Evolutionary conservation across 1,140 invertebrate genomes (phyloP).

Genomic region (Thaumatotibia leucotreta): DNA sequence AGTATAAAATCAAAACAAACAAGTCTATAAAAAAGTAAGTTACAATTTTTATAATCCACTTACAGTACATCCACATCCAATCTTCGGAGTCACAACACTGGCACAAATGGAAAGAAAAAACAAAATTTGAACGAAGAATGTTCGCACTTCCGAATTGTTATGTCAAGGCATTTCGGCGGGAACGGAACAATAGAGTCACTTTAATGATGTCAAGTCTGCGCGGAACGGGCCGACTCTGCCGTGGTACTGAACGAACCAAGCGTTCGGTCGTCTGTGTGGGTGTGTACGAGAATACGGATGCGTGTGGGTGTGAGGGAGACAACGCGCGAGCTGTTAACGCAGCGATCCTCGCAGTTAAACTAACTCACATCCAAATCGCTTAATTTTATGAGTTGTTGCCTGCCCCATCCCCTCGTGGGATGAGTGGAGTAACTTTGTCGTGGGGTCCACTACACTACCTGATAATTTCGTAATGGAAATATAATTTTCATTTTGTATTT

Average conservation of each 20-base stretch:
- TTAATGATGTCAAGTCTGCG: slow-evolving; percentile 11
- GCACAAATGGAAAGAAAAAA: slow-evolving; percentile 32
- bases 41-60: background rate
- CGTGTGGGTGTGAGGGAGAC: slow-evolving; percentile 38
- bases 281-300: slow-evolving; percentile 18
- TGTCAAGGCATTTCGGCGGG: slow-evolving; percentile 56
- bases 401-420: slow-evolving; percentile 69
- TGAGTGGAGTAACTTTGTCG: slow-evolving; percentile 43
- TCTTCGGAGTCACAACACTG: background rate
- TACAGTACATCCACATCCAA: background rate
- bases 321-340: slow-evolving; percentile 57
- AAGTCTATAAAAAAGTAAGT: background rate
- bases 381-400: slow-evolving; percentile 79
- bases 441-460: slow-evolving; percentile 25
- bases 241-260: slow-evolving; percentile 29
- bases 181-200: slow-evolving; percentile 30
- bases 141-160: slow-evolving; percentile 30
- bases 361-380: slow-evolving; percentile 77
- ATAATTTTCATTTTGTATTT: too few relatives aligned
- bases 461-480: background rate
- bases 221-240: slow-evolving; percentile 26
- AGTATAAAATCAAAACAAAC: background rate
- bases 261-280: slow-evolving; percentile 25
- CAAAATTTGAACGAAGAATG: slow-evolving; percentile 21
- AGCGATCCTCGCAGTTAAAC: slow-evolving; percentile 72